Evolutionary conservation across 92 coral and sea anemone genomes (phyloP), one percentile per base, ranked within the genome.

Genomic region (Porites rus): DNA sequence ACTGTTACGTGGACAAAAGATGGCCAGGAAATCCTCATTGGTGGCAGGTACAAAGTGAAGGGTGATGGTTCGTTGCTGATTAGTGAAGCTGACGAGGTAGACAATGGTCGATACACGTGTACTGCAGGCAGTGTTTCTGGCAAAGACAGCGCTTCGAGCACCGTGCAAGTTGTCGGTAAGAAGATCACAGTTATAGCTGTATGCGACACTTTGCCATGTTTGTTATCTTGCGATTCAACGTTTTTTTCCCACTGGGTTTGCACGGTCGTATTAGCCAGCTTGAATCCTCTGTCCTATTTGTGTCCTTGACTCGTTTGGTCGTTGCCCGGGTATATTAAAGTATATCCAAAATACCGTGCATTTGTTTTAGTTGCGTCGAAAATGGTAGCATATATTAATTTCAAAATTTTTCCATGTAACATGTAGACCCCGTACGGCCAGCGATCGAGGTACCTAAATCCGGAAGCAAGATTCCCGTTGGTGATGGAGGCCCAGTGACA

Each of bases 1-100:
- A 76, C 79, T 50, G 72, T 92, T 80, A 88, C 90, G 80, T 92
- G 94, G 98, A 90, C 77, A 21, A 90, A 86, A 81, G 86, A 84
- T 77, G 92, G 82, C 62, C 58, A 83, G 25, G 52, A 58, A 50
- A 38, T 65, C 50, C 8, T 70, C 31, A 67, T 56, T 46, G 59
- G 74, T 17, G 84, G 51, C 25, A 87, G 74, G 22, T 74, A 83
- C 71, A 58, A 17, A 14, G 61, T 83, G 46, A 31, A 72, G 18
- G 72, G 64, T 74, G 72, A 74, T 83, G 80, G 75, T 19, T 86
- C 92, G 7, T 28, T 91, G 89, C 60, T 76, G 82, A 88, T 91
- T 22, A 53, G 24, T 22, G 86, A 69, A 18, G 87, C 88, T 67
- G 38, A 5, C 8, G 85, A 91, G 38, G 85, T 67, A 28, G 65